Base-by-base conservation (phyloP, 2,888 invertebrate genomes). In the Piscicola geometra region DNA sequence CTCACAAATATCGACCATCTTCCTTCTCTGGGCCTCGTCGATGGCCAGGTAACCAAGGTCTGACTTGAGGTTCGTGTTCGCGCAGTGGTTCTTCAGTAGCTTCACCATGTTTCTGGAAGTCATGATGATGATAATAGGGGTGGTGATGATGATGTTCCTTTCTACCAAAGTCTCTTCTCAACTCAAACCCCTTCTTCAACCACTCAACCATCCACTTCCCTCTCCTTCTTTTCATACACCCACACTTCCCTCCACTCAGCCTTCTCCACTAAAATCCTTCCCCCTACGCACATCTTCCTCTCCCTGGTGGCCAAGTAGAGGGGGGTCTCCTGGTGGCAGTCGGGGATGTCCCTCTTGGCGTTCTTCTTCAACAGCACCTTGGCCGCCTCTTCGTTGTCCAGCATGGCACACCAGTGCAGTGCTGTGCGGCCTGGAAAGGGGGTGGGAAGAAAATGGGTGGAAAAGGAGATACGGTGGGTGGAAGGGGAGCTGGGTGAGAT, bases 391-490 rank as follows among this genome's bases (percentile, higher is more conserved):
- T 93, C 92, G 82, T 97, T 96, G 84, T 97, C 95, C 9, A 96
- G 95, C 0, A 95, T 93, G 0, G 98, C 94, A 0, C 98, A 97
- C 95, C 97, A 97, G 85, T 99, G 99, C 18, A 99, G 88, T 0
- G 98, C 96, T 0, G 98, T 97, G 85, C 96, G 94, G 64, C 87
- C 87, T 86, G 79, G 9, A 80, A 80, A 21, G 5, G 30, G 25
- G 28, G 47, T 18, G 18, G n/a, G n/a, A n/a, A n/a, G n/a, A n/a
- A n/a, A n/a, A n/a, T n/a, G n/a, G n/a, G n/a, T n/a, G n/a, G n/a
- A n/a, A n/a, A n/a, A n/a, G n/a, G n/a, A n/a, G n/a, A n/a, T n/a
- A n/a, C n/a, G n/a, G n/a, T n/a, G n/a, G n/a, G n/a, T n/a, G n/a
- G n/a, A n/a, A n/a, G n/a, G n/a, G n/a, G n/a, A n/a, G n/a, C n/a